Percentiles rank a stretch among this genome's conserved stretches.
Conservation (phyloP, 2,888 invertebrate species). For the Perizoma flavofasciatum region DNA sequence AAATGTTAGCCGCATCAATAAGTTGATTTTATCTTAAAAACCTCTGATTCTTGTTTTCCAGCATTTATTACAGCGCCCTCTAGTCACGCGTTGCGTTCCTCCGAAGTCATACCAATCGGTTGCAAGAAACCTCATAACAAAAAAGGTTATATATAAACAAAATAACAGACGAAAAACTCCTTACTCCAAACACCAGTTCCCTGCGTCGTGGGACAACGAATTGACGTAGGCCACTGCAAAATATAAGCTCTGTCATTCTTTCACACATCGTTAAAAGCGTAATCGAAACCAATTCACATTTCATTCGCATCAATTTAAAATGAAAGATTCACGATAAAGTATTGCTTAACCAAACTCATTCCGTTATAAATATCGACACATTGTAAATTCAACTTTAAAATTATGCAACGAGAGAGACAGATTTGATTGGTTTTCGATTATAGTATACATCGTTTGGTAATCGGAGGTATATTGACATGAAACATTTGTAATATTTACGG, state of each 20-base stretch:
- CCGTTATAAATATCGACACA: slow-evolving; percentile 15
- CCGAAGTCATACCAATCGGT: too few relatives aligned
- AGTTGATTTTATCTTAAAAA: too few relatives aligned
- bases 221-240: not conserved
- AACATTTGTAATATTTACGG: not conserved
- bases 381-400: slow-evolving; percentile 6
- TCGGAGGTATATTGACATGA: too few relatives aligned
- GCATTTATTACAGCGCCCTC: too few relatives aligned
- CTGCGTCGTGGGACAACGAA: too few relatives aligned
- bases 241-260: not conserved
- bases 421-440: slow-evolving; percentile 5
- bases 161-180: too few relatives aligned
- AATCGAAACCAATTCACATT: slow-evolving; percentile 14
- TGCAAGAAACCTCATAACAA: too few relatives aligned
- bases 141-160: too few relatives aligned
- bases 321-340: slow-evolving; percentile 12
- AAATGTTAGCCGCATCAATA: too few relatives aligned
- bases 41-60: too few relatives aligned
- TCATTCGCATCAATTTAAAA: slow-evolving; percentile 17
- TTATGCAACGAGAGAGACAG: not conserved
- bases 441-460: slow-evolving; percentile 6
- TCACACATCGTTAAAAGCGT: slow-evolving; percentile 2
- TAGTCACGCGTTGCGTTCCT: too few relatives aligned
- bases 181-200: too few relatives aligned
- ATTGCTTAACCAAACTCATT: slow-evolving; percentile 13